These are phyloP conservation scores for Amblyopsis hoosieri DNA, from an alignment of 2,797 vertebrate species.

Conservation along the genomic window DNA sequence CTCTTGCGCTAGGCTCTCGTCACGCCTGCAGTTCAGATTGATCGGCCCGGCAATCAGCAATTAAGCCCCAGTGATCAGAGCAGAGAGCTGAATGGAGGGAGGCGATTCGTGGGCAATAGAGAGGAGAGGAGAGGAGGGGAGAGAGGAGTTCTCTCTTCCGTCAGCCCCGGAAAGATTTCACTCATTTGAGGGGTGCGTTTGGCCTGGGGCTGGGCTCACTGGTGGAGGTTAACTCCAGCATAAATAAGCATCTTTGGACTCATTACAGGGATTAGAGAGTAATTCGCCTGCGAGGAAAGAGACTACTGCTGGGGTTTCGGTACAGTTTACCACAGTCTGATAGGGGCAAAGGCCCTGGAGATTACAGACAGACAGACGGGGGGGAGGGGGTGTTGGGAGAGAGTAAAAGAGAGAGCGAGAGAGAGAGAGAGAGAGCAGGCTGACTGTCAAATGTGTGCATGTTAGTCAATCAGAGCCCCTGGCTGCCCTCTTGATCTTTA, in stretches of 20 bases:
- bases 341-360: conserved; percentile 78
- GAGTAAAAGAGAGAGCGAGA: neutral
- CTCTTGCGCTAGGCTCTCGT: conserved; percentile 64
- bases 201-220: conserved; percentile 82
- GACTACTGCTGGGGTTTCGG: conserved; percentile 78
- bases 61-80: conserved; percentile 81
- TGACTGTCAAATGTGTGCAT: conserved; percentile 60
- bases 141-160: conserved; percentile 45
- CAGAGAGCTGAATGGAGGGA: conserved; percentile 41
- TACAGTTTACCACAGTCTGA: conserved; percentile 84
- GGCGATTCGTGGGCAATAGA: conserved; percentile 15
- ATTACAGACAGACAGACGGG: conserved; percentile 65
- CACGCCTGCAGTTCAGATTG: conserved; percentile 75
- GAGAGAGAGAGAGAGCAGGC: conserved; percentile 57
- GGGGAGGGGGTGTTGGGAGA: neutral
- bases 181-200: conserved; percentile 79
- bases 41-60: conserved; percentile 80
- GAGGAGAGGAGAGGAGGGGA: conserved; percentile 17
- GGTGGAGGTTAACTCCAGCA: conserved; percentile 85
- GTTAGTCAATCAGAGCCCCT: conserved; percentile 76
- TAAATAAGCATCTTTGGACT: conserved; percentile 86
- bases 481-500: conserved; percentile 83
- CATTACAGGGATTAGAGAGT: conserved; percentile 86
- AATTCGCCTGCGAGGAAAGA: conserved; percentile 81
- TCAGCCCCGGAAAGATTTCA: conserved; percentile 76